Percentiles rank a stretch among this genome's conserved stretches.
Conservation (phyloP, 1,140 invertebrate genomes). For the Hycleus phaleratus region DNA sequence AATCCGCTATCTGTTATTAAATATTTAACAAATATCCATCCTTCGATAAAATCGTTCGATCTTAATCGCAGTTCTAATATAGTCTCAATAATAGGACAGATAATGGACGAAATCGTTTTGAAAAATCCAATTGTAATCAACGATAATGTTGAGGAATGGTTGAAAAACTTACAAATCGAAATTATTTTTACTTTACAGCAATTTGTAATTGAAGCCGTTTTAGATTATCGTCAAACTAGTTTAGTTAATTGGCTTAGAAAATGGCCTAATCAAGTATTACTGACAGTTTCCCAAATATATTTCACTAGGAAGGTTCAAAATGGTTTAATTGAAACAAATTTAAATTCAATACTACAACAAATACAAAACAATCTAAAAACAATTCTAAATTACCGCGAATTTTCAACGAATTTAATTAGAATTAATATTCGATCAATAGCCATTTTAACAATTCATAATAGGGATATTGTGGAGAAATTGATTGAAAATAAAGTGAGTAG, state of each 20-base stretch:
- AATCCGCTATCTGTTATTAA: conserved; percentile 27
- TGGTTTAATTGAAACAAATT: conserved; percentile 45
- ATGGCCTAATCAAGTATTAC: conserved; percentile 82
- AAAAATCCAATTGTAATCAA: too few relatives aligned
- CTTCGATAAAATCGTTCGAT: too few relatives aligned
- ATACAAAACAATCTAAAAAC: conserved; percentile 51
- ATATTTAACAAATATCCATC: too few relatives aligned
- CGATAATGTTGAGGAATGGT: conserved; percentile 76
- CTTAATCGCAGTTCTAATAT: too few relatives aligned
- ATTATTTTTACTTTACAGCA: conserved; percentile 66
- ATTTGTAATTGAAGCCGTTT: conserved; percentile 60
- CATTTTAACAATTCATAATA: conserved; percentile 80
- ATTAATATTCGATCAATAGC: conserved; percentile 74
- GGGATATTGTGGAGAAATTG: conserved; percentile 71
- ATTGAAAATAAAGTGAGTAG: conserved; percentile 53
- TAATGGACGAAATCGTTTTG: too few relatives aligned
- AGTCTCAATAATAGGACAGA: too few relatives aligned
- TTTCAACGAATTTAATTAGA: conserved; percentile 49
- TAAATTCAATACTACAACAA: conserved; percentile 47
- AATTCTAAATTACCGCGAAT: conserved; percentile 49
- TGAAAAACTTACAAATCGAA: conserved; percentile 72
- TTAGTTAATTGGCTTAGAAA: conserved; percentile 60
- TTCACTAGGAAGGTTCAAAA: conserved; percentile 74
- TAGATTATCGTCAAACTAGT: conserved; percentile 52
- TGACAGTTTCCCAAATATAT: conserved; percentile 76